These are phyloP conservation scores for Cacoxenus indagator DNA, from an alignment of 2,888 invertebrate genomes.

Conservation along the genomic window DNA sequence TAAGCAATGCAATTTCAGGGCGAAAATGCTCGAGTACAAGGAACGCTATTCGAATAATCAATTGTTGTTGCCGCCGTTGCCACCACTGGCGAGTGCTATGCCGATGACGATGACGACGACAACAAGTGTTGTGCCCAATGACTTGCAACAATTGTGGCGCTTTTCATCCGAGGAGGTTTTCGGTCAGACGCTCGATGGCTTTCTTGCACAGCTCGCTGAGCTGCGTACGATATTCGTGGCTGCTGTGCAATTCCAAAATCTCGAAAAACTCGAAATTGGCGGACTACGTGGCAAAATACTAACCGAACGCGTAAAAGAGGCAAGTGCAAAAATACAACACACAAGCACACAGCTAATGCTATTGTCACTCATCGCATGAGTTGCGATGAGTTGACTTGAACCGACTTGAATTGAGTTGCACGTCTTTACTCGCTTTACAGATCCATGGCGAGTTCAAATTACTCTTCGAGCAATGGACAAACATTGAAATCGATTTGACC, in stretches of 20 bases:
- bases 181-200: slow-evolving; percentile 75
- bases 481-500: slow-evolving; percentile 62
- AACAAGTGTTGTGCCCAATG: slow-evolving; percentile 75
- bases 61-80: slow-evolving; percentile 51
- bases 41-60: slow-evolving; percentile 56
- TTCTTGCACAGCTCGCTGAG: slow-evolving; percentile 76
- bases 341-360: neutral
- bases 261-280: slow-evolving; percentile 89
- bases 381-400: neutral
- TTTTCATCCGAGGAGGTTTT: slow-evolving; percentile 83
- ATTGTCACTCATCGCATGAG: neutral
- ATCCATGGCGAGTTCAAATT: slow-evolving; percentile 64
- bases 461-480: slow-evolving; percentile 66
- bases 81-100: slow-evolving; percentile 3
- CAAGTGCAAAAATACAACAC: slow-evolving; percentile 37
- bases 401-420: too few species aligned
- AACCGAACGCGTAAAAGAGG: slow-evolving; percentile 62
- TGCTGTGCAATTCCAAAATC: slow-evolving; percentile 84
- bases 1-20: slow-evolving; percentile 37
- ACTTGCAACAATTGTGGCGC: slow-evolving; percentile 76
- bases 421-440: too few species aligned
- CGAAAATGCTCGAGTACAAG: slow-evolving; percentile 62
- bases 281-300: slow-evolving; percentile 65
- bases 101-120: slow-evolving; percentile 71
- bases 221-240: slow-evolving; percentile 82